These are phyloP conservation scores for Melanotaenia nigrans DNA, from an alignment of 2,797 vertebrate species.

Conservation along the genomic window DNA sequence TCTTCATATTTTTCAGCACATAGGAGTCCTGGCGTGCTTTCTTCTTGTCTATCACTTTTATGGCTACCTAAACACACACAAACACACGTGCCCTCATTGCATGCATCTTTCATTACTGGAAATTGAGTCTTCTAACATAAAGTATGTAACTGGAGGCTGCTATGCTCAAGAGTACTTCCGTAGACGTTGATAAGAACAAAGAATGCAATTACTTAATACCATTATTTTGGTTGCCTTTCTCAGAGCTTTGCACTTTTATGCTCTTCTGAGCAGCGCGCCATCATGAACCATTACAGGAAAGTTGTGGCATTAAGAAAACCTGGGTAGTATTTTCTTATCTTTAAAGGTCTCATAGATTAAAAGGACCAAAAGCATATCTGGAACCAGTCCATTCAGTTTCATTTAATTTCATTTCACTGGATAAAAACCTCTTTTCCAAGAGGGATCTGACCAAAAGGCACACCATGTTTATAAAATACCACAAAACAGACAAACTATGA, in stretches of 20 bases:
- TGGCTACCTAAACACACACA: constrained; percentile 80
- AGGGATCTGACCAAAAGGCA: too few relatives aligned
- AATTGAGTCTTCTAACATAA: background rate
- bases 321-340: background rate
- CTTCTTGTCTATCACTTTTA: constrained; percentile 92
- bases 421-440: too few relatives aligned
- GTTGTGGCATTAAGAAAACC: background rate
- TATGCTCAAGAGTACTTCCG: too few relatives aligned
- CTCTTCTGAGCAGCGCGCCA: too few relatives aligned
- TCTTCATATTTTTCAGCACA: constrained; percentile 88
- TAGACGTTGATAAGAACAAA: too few relatives aligned
- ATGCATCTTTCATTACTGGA: background rate
- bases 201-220: background rate
- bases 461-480: too few relatives aligned
- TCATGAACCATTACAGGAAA: background rate
- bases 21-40: constrained; percentile 88
- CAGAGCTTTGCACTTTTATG: background rate
- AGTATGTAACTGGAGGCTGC: too few relatives aligned
- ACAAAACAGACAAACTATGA: too few relatives aligned
- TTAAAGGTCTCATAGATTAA: background rate
- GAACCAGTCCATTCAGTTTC: too few relatives aligned
- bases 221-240: background rate
- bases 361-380: too few relatives aligned
- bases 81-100: background rate
- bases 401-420: too few relatives aligned